Base-by-base conservation (phyloP, 2,797 vertebrate genomes). In the Coccyzus lansbergi region DNA sequence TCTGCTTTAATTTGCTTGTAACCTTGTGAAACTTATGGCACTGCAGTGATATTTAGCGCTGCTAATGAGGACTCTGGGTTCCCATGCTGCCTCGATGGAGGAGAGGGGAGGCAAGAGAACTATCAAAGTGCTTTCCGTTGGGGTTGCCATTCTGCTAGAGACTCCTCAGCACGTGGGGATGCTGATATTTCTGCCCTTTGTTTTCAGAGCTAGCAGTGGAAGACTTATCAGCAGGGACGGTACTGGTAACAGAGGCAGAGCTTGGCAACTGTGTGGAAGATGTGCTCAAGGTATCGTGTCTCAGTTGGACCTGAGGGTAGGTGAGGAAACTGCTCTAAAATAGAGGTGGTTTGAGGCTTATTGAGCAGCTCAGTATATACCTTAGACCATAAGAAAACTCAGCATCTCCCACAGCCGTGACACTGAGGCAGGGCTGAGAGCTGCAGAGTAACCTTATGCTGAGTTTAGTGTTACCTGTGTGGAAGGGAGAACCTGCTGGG, bases 221-320 rank as follows among this genome's bases (percentile, higher is more conserved):
- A 26, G 94, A 88, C 58, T 28, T 90, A 60, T 65, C 77, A 6
- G 97, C 96, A 51, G 97, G 96, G 70, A 83, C 95, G 0, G 78
- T 97, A 85, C 88, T 98, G 86, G 98, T 99, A 92, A 94, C 98
- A 42, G 99, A 99, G 95, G 96, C 97, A 89, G 98, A 98, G 93
- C 98, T 99, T 76, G 95, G 97, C 6, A 95, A 91, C n/a, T 99
- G 99, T 62, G 91, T 99, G 79, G 98, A 99, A 77, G 99, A 99
- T 38, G 65, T 99, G 10, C 98, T 98, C 95, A 99, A 99, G 98
- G 99, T 99, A 94, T 96, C 2, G 9, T 74, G 84, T 89, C 48
- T 42, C 22, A 36, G 72, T 49, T 15, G 34, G 44, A 36, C 60
- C 15, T 53, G 42, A 40, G 82, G 36, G 42, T 26, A 38, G 63